Evolutionary conservation across 2,888 invertebrate species (phyloP).

Genomic region (Agrotis segetum): DNA sequence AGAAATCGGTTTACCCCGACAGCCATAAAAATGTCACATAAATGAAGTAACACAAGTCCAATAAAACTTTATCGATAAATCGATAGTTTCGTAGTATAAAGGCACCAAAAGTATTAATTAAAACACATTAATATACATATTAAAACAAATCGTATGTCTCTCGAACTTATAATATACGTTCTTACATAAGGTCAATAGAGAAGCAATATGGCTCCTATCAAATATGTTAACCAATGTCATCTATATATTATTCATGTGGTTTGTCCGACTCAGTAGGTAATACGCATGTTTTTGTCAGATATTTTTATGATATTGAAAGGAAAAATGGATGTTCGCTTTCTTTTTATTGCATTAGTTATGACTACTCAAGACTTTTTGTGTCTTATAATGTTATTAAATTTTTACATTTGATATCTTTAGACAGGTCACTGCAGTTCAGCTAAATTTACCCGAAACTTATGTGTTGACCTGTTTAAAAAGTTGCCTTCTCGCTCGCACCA

Average conservation of each 20-base stretch:
- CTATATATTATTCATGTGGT: constrained; percentile 36
- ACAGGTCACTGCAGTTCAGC: too few relatives aligned
- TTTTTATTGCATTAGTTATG: constrained; percentile 29
- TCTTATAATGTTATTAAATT: not conserved
- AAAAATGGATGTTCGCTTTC: constrained; percentile 11
- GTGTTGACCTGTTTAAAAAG: too few relatives aligned
- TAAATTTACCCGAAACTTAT: too few relatives aligned
- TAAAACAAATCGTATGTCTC: constrained; percentile 28
- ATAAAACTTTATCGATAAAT: constrained; percentile 27
- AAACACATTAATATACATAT: constrained; percentile 61
- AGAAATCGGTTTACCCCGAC: constrained; percentile 2
- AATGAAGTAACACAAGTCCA: constrained; percentile 38
- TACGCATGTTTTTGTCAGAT: constrained; percentile 22
- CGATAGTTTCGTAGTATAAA: constrained; percentile 41
- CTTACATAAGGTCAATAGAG: constrained; percentile 47
- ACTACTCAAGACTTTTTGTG: not conserved
- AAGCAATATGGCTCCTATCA: constrained; percentile 39
- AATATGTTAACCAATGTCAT: constrained; percentile 42
- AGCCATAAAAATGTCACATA: not conserved
- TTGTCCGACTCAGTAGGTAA: constrained; percentile 6
- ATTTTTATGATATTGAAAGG: constrained; percentile 7
- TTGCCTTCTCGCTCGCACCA: too few relatives aligned
- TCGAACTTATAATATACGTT: constrained; percentile 25
- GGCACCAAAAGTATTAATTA: constrained; percentile 53
- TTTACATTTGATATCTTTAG: not conserved